Evolutionary conservation across 2,888 invertebrate species (phyloP).

Genomic region (Polyploca ridens): DNA sequence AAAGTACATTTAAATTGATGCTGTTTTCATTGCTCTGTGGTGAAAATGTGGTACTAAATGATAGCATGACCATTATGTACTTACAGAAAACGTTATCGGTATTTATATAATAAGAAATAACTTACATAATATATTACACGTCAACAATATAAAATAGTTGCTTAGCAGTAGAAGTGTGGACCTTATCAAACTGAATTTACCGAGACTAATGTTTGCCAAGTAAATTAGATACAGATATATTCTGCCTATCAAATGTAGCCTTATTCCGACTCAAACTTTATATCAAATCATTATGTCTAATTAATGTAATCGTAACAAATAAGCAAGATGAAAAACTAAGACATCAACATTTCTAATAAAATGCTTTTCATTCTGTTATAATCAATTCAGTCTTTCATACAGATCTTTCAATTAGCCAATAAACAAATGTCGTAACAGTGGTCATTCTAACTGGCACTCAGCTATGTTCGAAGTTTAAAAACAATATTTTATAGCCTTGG

Average conservation of each 20-base stretch:
- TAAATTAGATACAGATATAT: background rate
- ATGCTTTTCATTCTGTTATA: conserved; percentile 38
- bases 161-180: background rate
- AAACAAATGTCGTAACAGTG: background rate
- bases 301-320: background rate
- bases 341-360: conserved; percentile 8
- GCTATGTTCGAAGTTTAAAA: background rate
- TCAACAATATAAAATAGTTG: conserved; percentile 1
- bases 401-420: conserved; percentile 29
- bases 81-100: background rate
- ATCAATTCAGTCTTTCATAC: conserved; percentile 46
- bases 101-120: background rate
- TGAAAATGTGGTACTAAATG: background rate
- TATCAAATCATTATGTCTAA: background rate
- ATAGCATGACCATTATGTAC: background rate
- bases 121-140: background rate
- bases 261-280: too few relatives aligned
- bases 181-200: conserved; percentile 4
- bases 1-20: background rate
- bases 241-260: too few relatives aligned
- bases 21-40: background rate
- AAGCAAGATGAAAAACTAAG: background rate
- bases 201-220: background rate
- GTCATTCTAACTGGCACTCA: conserved; percentile 2
- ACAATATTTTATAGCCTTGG: background rate